A percentile compares a stretch with the other conserved stretches of the same genome.
Conservation (phyloP, 2,797 vertebrate species). For the Gymnodraco acuticeps region DNA sequence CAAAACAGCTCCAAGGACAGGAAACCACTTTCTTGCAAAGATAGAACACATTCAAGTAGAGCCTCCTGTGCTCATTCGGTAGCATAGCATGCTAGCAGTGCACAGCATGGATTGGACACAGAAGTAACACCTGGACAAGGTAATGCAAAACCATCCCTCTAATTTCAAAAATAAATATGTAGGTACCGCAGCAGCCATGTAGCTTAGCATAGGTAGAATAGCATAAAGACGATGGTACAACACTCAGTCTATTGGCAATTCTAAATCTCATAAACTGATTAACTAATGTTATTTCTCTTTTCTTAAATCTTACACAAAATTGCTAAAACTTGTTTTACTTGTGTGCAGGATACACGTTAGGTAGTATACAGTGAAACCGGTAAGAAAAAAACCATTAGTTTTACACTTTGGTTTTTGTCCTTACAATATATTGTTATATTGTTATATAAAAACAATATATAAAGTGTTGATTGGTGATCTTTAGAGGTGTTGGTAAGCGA, state of each 20-base stretch:
- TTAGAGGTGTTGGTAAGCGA: background rate
- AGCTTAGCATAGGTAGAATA: background rate
- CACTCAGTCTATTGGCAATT: background rate
- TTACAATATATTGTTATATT: background rate
- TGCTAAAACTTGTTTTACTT: background rate
- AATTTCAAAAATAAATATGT: background rate
- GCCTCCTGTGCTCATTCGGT: conserved; percentile 47
- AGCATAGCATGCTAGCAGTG: conserved; percentile 55
- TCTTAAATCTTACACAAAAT: background rate
- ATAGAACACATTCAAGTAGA: conserved; percentile 41
- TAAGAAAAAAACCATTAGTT: background rate
- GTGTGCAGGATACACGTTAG: background rate
- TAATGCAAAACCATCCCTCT: conserved; percentile 13
- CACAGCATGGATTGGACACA: conserved; percentile 44
- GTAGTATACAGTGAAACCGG: background rate
- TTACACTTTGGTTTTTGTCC: background rate
- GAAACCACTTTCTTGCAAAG: conserved; percentile 35
- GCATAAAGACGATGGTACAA: background rate
- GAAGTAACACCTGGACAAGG: conserved; percentile 32
- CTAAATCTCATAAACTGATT: background rate
- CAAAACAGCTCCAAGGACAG: conserved; percentile 46
- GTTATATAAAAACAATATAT: background rate
- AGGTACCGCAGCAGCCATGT: background rate
- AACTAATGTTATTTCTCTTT: background rate
- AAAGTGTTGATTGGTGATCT: background rate